These are phyloP conservation scores for Apostichopus leukothele DNA, from an alignment of 53 echinoderm and acorn worm genomes.

Conservation along the genomic window DNA sequence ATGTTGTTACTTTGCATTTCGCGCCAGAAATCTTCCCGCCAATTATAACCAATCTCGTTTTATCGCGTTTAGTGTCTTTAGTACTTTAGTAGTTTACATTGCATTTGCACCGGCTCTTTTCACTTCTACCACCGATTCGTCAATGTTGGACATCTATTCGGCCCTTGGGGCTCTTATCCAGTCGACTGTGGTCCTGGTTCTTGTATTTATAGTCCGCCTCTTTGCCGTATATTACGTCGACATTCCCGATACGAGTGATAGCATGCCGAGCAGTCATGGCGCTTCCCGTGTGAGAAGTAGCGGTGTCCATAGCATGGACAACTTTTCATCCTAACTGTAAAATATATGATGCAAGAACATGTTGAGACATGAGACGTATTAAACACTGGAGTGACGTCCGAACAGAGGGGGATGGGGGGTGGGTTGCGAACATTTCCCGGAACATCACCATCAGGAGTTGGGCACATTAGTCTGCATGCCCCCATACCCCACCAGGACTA, in stretches of 20 bases:
- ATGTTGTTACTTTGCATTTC: conserved; percentile 68
- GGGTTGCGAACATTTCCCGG: no score
- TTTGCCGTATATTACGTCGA: conserved; percentile 61
- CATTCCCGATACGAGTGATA: neutral
- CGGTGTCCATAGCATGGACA: no score
- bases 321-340: no score
- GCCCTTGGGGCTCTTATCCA: conserved; percentile 64
- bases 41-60: conserved; percentile 90
- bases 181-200: conserved; percentile 59
- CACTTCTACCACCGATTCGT: conserved; percentile 29
- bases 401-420: no score
- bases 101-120: conserved; percentile 71
- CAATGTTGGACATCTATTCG: conserved; percentile 49
- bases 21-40: conserved; percentile 67
- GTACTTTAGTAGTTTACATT: conserved; percentile 61
- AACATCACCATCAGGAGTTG: no score
- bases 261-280: neutral
- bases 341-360: no score
- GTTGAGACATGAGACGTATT: no score
- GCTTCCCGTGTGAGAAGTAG: neutral
- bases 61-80: conserved; percentile 74
- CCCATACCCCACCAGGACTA: no score
- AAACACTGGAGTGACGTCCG: no score
- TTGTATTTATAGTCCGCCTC: conserved; percentile 62
- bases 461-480: no score